These are phyloP conservation scores for Petaurus breviceps DNA, from an alignment of 2,113 vertebrate genomes.

Conservation along the genomic window DNA sequence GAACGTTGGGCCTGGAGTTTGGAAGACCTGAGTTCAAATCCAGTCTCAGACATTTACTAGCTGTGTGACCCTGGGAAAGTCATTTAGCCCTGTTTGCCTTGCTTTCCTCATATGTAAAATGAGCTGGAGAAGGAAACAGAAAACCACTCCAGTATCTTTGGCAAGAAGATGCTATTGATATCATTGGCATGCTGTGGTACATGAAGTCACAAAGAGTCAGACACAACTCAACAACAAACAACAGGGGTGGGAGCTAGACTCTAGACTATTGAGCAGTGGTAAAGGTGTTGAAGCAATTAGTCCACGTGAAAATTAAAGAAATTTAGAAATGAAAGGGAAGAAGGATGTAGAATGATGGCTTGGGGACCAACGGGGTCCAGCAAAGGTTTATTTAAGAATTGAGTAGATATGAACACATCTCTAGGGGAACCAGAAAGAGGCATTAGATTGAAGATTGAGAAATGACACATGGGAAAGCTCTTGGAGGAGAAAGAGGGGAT, in stretches of 20 bases:
- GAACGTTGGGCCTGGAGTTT: not conserved
- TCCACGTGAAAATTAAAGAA: not conserved
- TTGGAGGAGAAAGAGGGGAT: not conserved
- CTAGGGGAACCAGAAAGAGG: not conserved
- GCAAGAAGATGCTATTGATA: not conserved
- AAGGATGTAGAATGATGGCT: not conserved
- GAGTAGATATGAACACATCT: not conserved
- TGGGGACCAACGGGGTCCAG: too few relatives aligned
- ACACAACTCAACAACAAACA: not conserved
- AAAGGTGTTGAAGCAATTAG: not conserved
- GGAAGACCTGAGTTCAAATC: not conserved
- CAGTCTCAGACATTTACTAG: not conserved
- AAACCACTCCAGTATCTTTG: not conserved
- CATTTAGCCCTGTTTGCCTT: not conserved
- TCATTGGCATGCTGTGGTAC: not conserved
- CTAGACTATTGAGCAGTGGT: not conserved
- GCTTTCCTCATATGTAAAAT: not conserved
- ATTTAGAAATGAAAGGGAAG: not conserved
- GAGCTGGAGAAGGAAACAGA: not conserved
- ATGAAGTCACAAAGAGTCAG: not conserved
- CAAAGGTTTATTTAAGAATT: not conserved
- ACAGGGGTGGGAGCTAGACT: not conserved
- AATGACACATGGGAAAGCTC: not conserved
- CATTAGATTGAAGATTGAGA: not conserved
- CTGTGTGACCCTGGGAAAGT: not conserved